phyloP scores from a whole-genome alignment of 2,888 invertebrate species.

The Drosophila heteroneura region DNA sequence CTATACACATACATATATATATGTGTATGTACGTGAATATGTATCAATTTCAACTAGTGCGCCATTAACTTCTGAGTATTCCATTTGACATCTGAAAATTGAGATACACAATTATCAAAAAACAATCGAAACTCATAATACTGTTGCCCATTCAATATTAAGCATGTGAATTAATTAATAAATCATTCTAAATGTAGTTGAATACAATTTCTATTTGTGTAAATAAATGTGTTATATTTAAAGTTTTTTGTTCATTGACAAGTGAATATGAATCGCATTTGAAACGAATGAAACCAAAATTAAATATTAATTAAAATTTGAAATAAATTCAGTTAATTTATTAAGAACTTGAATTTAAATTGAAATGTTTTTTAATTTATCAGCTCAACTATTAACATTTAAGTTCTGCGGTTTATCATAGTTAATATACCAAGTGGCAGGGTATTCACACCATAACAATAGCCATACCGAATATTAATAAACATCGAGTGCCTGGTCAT shows the following conservation, averaged over 20 bases:
- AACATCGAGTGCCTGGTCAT: constrained; percentile 57
- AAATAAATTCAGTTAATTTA: background rate
- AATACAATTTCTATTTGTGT: background rate
- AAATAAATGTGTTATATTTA: too few species aligned
- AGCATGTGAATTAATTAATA: background rate
- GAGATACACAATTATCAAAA: background rate
- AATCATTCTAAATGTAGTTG: background rate
- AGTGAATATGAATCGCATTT: background rate
- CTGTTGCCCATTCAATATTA: background rate
- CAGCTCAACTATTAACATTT: background rate
- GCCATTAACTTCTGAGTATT: constrained; percentile 25
- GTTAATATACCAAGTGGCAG: background rate
- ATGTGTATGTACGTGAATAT: background rate
- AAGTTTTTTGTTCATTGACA: too few species aligned
- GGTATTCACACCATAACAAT: constrained; percentile 26
- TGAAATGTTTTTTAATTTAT: too few species aligned
- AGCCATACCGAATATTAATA: constrained; percentile 49
- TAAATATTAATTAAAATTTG: background rate
- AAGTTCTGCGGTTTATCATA: background rate
- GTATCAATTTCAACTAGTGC: constrained; percentile 12
- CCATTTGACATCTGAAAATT: constrained; percentile 8
- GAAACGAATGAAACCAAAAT: background rate
- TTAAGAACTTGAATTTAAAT: background rate
- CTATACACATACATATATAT: background rate
- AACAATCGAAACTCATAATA: background rate